Evolutionary conservation across 2,888 invertebrate species (phyloP), one percentile per base, ranked within the genome.

Genomic region (Oscheius sp.): DNA sequence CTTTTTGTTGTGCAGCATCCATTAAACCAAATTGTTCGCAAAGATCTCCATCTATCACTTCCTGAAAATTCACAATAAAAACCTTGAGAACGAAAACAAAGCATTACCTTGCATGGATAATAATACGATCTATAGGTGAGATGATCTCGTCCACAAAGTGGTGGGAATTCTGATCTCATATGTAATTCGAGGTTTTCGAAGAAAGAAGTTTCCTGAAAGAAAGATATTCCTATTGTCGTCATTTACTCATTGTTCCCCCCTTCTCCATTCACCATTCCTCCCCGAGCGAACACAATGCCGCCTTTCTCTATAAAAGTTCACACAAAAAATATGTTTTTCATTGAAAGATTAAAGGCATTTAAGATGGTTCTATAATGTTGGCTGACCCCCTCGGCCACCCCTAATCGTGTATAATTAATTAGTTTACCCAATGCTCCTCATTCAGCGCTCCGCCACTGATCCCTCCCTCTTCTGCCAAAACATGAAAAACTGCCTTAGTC

Each of bases 131-230:
- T 90, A 88, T 92, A 99, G 0, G 95, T 94, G 30, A 98, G 89
- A 87, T 99, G 98, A 88, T 99, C 98, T 22, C 98, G 90, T 0
- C 98, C 98, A 88, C 96, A 95, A 0, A 99, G 88, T 0, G 98
- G 96, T 0, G 95, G 91, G 88, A 95, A 93, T 87, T 98, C 97
- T 75, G 94, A 93, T 61, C 98, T 90, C 94, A 99, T 94, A 87
- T 99, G 96, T 97, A 99, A 98, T 88, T 98, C 98, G 73, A 98
- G 89, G 88, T 97, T 95, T 86, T 97, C 96, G 89, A 98, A 98
- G 87, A 98, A 97, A 87, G 98, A 98, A 82, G 95, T 95, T 87
- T 98, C 97, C 89, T 97, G 80, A 36, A 78, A 71, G 51, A 38
- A 4, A 9, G 20, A 67, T 17, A 63, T 26, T 54, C 47, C 8